Base-by-base conservation (phyloP, 2,888 invertebrate genomes). In the Agonopterix heracliana region DNA sequence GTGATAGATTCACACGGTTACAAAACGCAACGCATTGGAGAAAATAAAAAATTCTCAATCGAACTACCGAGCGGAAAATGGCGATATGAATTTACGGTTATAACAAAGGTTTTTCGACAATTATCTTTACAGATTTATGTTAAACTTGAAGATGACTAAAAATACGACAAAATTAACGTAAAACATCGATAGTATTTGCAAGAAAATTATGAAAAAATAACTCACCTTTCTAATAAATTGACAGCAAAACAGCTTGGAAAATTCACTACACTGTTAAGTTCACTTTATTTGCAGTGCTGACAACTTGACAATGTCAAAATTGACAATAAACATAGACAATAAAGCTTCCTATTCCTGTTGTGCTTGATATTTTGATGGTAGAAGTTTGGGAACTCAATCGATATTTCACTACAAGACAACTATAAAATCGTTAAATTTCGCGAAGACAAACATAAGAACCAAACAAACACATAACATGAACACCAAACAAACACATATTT, bases 211-310 rank as follows among this genome's bases (percentile, higher is more conserved):
- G 17, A 56, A 59, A 26, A 26, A 74, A 71, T 72, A 59, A 71
- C 87, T 85, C 52, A 87, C 87, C 80, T 86, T 86, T 81, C 77
- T 79, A 74, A 72, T 68, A 69, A 73, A 78, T 74, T 85, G 82
- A 85, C 86, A 87, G 78, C 65, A 80, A 78, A 69, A 81, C 80
- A 80, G 72, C 80, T 26, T 26, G 73, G 63, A 74, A 78, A 74
- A 78, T 71, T 83, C 78, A 84, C 82, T 81, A 45, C 47, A 50
- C 45, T 48, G 38, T n/a, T 11, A 17, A 41, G 34, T 41, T 36
- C 36, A 36, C 9, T 1, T 13, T 8, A 13, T 13, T 41, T 41
- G 9, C 41, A 11, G 12, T n/a, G 9, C 41, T 41, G 26, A 26
- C 26, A 26, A 26, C 26, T 26, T 26, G 26, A 26, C 5, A 26